Percentiles rank a stretch among this genome's conserved stretches.
These are phyloP conservation scores for Danaus chrysippus DNA, from an alignment of 2,888 invertebrate species.

Conservation along the genomic window DNA sequence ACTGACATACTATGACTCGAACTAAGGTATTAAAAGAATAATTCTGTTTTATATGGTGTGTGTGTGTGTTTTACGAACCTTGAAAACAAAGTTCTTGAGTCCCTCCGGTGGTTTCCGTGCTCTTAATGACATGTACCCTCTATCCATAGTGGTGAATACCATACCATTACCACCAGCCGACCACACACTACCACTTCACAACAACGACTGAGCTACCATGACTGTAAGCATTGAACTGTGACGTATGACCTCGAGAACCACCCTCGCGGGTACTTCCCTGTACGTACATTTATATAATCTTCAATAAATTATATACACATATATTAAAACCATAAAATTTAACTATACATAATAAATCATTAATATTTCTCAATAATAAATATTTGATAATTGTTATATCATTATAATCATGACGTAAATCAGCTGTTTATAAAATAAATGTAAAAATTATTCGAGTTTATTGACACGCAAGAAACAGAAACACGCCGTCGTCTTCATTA, in stretches of 20 bases:
- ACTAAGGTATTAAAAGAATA: neutral
- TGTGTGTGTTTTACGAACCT: neutral
- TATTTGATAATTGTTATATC: too few species aligned
- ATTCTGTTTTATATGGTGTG: neutral
- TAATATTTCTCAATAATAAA: too few species aligned
- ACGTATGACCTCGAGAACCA: neutral
- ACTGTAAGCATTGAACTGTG: constrained; percentile 12
- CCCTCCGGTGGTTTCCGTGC: constrained; percentile 68
- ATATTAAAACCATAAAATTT: too few species aligned
- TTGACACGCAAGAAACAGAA: constrained; percentile 5
- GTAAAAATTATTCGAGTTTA: neutral
- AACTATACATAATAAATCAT: too few species aligned
- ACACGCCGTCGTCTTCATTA: constrained; percentile 4
- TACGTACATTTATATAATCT: neutral
- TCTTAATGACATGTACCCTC: constrained; percentile 76
- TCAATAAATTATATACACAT: neutral
- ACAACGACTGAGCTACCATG: constrained; percentile 14
- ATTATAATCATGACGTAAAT: too few species aligned
- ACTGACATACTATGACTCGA: too few species aligned
- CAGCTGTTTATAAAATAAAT: too few species aligned
- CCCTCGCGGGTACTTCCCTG: constrained; percentile 4
- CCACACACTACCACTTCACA: constrained; percentile 42
- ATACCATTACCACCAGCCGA: constrained; percentile 62
- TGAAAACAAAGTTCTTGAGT: constrained; percentile 53
- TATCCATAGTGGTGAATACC: constrained; percentile 67